Base-by-base conservation (phyloP, 2,797 vertebrate species). In the Hydrolagus colliei region DNA sequence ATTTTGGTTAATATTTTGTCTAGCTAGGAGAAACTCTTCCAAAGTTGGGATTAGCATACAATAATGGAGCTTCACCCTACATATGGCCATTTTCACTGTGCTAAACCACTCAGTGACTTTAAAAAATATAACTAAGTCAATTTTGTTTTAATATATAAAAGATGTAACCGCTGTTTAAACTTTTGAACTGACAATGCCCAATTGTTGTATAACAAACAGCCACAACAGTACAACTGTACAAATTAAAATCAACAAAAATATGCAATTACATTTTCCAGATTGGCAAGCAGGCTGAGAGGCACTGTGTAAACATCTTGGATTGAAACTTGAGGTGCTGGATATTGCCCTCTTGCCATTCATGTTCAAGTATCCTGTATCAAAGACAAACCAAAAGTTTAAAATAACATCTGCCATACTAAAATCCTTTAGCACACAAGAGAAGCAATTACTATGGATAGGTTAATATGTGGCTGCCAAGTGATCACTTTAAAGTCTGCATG, bases 211-310 rank as follows among this genome's bases (percentile, higher is more conserved):
- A 52, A 52, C 41, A 52, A 52, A 52, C 41, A 52, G 41, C 41
- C 6, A 52, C 41, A 52, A 52, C 41, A 67, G 10, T 18, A 2
- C 67, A 65, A 65, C 68, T 18, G 10, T 18, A 41, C 20, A 16
- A 68, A 82, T 35, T 35, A 82, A 88, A 85, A 87, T 16, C 11
- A 85, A 1, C 67, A 85, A 41, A 80, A 82, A 41, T 16, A 41
- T 8, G n/a, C 13, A n/a, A 94, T 97, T 94, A 99, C 97, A 98
- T 98, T 93, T 95, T 98, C 97, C 97, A 99, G 94, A 91, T 93
- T 93, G 94, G 91, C 93, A 99, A 92, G 95, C 96, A 97, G 92
- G 93, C 94, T 87, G 96, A 96, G 89, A 95, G 90, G 91, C 93
- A 96, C 90, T 93, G 92, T 91, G 93, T 96, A 95, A 98, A 92